phyloP scores from a whole-genome alignment of 2,888 invertebrate species.

The Macrosiphum euphorbiae region DNA sequence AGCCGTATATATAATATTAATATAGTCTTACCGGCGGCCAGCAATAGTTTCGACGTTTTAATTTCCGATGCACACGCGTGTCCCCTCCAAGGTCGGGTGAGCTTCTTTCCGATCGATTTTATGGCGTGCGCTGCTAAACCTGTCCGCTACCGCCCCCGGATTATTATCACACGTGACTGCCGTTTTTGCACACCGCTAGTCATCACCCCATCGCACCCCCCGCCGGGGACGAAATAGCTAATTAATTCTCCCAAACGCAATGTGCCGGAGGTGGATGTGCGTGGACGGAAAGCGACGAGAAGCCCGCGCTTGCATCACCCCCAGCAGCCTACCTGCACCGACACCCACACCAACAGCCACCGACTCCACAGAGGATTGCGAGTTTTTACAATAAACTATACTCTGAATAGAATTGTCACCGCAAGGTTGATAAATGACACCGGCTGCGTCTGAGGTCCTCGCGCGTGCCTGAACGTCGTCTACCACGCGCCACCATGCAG shows the following conservation, averaged over 20 bases:
- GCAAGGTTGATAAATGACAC: background rate
- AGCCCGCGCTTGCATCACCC: background rate
- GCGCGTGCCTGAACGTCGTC: background rate
- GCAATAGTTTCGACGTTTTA: conserved; percentile 2
- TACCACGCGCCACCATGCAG: background rate
- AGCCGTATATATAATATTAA: background rate
- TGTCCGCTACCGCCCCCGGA: background rate
- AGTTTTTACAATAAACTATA: background rate
- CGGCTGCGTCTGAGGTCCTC: background rate
- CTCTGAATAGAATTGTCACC: background rate
- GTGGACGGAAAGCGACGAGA: background rate
- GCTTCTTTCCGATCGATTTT: conserved; percentile 41
- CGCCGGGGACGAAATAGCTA: background rate
- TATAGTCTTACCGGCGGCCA: background rate
- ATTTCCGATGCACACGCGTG: conserved; percentile 10
- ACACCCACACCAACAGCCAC: background rate
- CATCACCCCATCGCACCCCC: background rate
- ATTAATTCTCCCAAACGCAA: conserved; percentile 28
- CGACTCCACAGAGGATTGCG: background rate
- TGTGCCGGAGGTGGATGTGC: background rate
- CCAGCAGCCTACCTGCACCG: background rate
- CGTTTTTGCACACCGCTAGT: background rate
- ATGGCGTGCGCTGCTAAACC: background rate
- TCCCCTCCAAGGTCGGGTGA: background rate
- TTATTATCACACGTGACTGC: conserved; percentile 11